phyloP scores from a whole-genome alignment of 2,113 vertebrate genomes.

The Electrona antarctica region DNA sequence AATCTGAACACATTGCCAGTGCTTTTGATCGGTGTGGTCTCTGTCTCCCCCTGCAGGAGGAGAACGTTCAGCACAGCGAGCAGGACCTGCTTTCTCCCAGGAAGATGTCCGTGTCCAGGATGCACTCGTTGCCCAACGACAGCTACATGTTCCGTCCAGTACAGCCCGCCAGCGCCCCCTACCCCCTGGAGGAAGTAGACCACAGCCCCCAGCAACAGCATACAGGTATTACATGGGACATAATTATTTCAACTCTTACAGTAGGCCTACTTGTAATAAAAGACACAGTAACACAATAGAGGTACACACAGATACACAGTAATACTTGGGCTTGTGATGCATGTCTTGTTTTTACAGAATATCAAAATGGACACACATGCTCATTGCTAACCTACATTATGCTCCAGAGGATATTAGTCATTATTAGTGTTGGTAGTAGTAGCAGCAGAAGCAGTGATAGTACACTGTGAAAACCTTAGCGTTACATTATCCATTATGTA shows the following conservation, averaged over 20 bases:
- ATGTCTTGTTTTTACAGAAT: not conserved
- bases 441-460: no score
- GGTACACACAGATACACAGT: not conserved
- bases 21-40: conserved; percentile 16
- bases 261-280: not conserved
- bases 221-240: conserved; percentile 65
- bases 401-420: no score
- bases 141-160: conserved; percentile 98
- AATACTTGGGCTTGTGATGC: not conserved
- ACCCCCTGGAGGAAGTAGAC: conserved; percentile 81
- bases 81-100: conserved; percentile 76
- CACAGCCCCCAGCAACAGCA: conserved; percentile 72
- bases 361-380: not conserved
- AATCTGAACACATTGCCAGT: not conserved
- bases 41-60: conserved; percentile 73
- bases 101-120: conserved; percentile 92
- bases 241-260: not conserved
- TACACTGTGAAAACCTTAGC: no score
- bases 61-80: conserved; percentile 55
- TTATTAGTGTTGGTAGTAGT: no score
- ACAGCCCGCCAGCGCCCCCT: conserved; percentile 82
- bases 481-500: no score
- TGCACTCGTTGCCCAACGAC: conserved; percentile 96
- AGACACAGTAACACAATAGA: conserved; percentile 1
- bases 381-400: no score